Conservation (phyloP, 1,140 invertebrate species). For the Formica exsecta region DNA sequence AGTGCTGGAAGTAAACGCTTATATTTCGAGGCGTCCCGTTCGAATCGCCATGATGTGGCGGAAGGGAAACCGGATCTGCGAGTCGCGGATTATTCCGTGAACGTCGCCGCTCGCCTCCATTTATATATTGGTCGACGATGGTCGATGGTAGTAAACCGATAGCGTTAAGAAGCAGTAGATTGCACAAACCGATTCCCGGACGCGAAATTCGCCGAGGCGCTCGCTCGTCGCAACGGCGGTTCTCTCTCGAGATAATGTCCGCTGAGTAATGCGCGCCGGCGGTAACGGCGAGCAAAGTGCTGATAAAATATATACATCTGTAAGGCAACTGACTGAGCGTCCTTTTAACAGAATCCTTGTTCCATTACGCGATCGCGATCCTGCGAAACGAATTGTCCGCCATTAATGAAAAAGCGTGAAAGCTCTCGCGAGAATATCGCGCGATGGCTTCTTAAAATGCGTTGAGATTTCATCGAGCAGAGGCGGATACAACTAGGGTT, state of each 20-base stretch:
- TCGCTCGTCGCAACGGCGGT: conserved; percentile 12
- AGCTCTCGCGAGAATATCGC: conserved; percentile 56
- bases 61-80: conserved; percentile 44
- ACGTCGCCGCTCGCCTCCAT: conserved; percentile 38
- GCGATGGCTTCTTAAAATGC: conserved; percentile 32
- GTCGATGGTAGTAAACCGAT: conserved; percentile 59
- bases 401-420: conserved; percentile 57
- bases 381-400: conserved; percentile 9
- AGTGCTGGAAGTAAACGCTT: conserved; percentile 7
- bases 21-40: background rate
- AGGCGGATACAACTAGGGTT: background rate
- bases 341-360: conserved; percentile 15
- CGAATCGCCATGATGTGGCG: background rate
- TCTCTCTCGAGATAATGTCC: conserved; percentile 31
- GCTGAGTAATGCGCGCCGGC: conserved; percentile 53
- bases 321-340: conserved; percentile 42
- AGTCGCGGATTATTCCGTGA: conserved; percentile 42
- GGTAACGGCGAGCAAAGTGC: conserved; percentile 55
- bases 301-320: conserved; percentile 57
- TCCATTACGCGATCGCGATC: conserved; percentile 41
- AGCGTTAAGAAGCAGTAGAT: conserved; percentile 49
- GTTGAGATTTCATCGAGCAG: background rate
- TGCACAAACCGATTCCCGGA: conserved; percentile 25
- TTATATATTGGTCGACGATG: conserved; percentile 15
- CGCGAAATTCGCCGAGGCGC: conserved; percentile 8